These are phyloP conservation scores for Biston betularia DNA, from an alignment of 2,888 invertebrate genomes.

Conservation along the genomic window DNA sequence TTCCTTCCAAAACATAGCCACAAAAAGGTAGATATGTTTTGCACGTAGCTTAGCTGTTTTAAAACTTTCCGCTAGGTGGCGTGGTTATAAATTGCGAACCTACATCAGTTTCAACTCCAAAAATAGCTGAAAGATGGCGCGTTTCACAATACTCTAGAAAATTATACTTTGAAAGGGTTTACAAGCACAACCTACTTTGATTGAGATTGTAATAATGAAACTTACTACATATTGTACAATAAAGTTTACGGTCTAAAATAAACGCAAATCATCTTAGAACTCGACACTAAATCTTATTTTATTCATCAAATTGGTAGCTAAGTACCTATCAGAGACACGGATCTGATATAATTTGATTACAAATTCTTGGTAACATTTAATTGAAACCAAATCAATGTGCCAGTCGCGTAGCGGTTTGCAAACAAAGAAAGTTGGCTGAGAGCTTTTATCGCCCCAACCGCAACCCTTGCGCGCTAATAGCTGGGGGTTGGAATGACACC, in stretches of 20 bases:
- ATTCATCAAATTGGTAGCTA: too few relatives aligned
- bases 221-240: too few relatives aligned
- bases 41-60: conserved; percentile 19
- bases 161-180: too few relatives aligned
- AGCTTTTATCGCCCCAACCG: conserved; percentile 39
- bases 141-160: background rate
- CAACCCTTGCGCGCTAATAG: conserved; percentile 54
- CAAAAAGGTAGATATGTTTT: too few relatives aligned
- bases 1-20: conserved; percentile 1
- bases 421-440: conserved; percentile 52
- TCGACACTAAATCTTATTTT: too few relatives aligned
- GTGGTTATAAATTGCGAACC: background rate
- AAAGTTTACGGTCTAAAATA: too few relatives aligned
- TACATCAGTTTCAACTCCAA: background rate
- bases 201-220: too few relatives aligned
- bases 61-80: conserved; percentile 46
- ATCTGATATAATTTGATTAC: too few relatives aligned
- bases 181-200: too few relatives aligned
- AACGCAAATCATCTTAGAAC: too few relatives aligned
- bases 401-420: conserved; percentile 45
- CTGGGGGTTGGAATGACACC: conserved; percentile 47
- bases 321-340: too few relatives aligned
- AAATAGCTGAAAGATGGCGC: conserved; percentile 6
- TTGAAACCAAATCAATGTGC: conserved; percentile 42
- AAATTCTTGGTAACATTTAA: too few relatives aligned